These are phyloP conservation scores for Heliconius aoede DNA, from an alignment of 2,888 invertebrate genomes.

Conservation along the genomic window DNA sequence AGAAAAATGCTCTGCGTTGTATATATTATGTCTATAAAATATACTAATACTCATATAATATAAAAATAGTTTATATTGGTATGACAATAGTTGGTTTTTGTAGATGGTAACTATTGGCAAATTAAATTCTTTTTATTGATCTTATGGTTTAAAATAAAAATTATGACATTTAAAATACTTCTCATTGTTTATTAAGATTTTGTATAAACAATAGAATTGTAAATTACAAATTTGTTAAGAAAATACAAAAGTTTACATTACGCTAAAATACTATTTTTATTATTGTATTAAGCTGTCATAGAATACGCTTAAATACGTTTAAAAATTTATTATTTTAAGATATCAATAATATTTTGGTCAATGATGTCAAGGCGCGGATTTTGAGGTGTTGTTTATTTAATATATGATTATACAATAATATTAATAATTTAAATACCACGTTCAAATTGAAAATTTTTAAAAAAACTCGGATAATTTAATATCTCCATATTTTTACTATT, in stretches of 20 bases:
- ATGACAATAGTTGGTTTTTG: not conserved
- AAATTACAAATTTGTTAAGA: not conserved
- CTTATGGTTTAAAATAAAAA: not conserved
- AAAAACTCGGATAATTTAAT: not conserved
- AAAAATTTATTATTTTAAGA: not conserved
- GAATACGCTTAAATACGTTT: not conserved
- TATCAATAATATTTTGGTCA: not conserved
- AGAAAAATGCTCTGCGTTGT: not conserved
- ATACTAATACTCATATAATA: not conserved
- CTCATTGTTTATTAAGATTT: not conserved
- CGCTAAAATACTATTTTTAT: too few species aligned
- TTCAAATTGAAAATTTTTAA: not conserved
- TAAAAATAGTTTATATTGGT: not conserved
- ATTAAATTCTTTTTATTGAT: not conserved
- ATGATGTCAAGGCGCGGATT: slow-evolving; percentile 8
- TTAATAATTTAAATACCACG: too few species aligned
- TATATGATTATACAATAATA: too few species aligned
- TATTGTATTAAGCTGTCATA: too few species aligned
- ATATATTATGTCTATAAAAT: not conserved
- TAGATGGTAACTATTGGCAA: slow-evolving; percentile 8
- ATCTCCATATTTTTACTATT: not conserved
- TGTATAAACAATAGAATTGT: not conserved
- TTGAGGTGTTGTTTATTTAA: not conserved
- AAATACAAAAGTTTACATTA: too few species aligned
- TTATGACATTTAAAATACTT: not conserved